Conservation (phyloP, 2,113 vertebrate species). For the Reinhardtius hippoglossoides region DNA sequence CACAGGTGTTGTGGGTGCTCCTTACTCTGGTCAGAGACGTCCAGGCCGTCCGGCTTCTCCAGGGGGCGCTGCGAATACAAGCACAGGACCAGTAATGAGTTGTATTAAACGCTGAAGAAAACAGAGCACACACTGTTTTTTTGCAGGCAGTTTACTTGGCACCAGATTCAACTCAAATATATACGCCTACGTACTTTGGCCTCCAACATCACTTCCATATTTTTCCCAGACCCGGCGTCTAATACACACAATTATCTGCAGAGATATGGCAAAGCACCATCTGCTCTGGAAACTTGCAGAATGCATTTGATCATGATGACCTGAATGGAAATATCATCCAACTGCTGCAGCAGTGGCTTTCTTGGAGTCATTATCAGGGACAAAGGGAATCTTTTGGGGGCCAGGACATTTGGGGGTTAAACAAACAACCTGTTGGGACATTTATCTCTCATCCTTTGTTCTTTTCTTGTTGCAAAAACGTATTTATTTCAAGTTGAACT, state of each 20-base stretch:
- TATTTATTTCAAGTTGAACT: slow-evolving; percentile 64
- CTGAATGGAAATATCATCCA: slow-evolving; percentile 61
- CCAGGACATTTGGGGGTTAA: slow-evolving; percentile 67
- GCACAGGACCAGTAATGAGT: slow-evolving; percentile 45
- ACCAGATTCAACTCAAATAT: slow-evolving; percentile 20
- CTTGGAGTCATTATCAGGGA: slow-evolving; percentile 64
- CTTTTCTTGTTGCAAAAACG: slow-evolving; percentile 11
- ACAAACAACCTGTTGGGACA: slow-evolving; percentile 64
- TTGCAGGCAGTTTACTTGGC: slow-evolving; percentile 45
- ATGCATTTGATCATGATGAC: slow-evolving; percentile 53
- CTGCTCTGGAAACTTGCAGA: slow-evolving; percentile 41
- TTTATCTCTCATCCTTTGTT: slow-evolving; percentile 65
- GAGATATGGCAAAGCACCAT: slow-evolving; percentile 62
- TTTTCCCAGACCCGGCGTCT: slow-evolving; percentile 36
- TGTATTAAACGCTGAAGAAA: slow-evolving; percentile 20
- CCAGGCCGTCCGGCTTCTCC: slow-evolving; percentile 97
- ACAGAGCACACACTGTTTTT: slow-evolving; percentile 22
- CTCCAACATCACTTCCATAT: slow-evolving; percentile 13
- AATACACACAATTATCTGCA: slow-evolving; percentile 55
- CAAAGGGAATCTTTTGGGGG: slow-evolving; percentile 43
- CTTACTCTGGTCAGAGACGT: slow-evolving; percentile 99
- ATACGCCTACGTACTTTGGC: slow-evolving; percentile 14
- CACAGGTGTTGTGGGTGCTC: slow-evolving; percentile 99
- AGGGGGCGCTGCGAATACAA: slow-evolving; percentile 89
- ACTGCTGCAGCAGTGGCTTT: slow-evolving; percentile 48